These are phyloP conservation scores for Hyles euphorbiae DNA, from an alignment of 1,140 invertebrate species.

Conservation along the genomic window DNA sequence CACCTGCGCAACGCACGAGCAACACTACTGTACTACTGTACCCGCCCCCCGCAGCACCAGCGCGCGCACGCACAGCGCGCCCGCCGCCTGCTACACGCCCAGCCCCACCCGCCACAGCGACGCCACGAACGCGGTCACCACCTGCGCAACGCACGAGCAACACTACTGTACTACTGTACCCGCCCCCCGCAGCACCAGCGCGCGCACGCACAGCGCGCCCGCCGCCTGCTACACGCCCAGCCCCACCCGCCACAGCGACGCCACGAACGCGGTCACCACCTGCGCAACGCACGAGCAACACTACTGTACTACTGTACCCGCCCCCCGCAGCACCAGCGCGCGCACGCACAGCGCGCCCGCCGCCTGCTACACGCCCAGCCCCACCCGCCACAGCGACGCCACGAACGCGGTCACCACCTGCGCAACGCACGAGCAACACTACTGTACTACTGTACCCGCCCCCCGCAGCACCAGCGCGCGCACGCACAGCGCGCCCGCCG, in stretches of 20 bases:
- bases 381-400: conserved; percentile 43
- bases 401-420: conserved; percentile 59
- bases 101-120: conserved; percentile 42
- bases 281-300: conserved; percentile 5
- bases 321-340: background rate
- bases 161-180: conserved; percentile 30
- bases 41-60: conserved; percentile 38
- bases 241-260: conserved; percentile 41
- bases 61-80: conserved; percentile 42
- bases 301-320: too few species aligned
- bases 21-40: conserved; percentile 33
- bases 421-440: background rate
- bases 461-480: background rate
- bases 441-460: too few species aligned
- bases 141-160: conserved; percentile 34
- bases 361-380: conserved; percentile 17
- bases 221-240: conserved; percentile 36
- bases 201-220: conserved; percentile 40
- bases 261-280: conserved; percentile 57
- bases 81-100: conserved; percentile 33
- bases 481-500: background rate
- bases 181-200: conserved; percentile 41
- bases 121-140: conserved; percentile 53
- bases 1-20: conserved; percentile 35
- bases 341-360: background rate